Conservation (phyloP, 2,113 vertebrate genomes). For the Elachura formosa region DNA sequence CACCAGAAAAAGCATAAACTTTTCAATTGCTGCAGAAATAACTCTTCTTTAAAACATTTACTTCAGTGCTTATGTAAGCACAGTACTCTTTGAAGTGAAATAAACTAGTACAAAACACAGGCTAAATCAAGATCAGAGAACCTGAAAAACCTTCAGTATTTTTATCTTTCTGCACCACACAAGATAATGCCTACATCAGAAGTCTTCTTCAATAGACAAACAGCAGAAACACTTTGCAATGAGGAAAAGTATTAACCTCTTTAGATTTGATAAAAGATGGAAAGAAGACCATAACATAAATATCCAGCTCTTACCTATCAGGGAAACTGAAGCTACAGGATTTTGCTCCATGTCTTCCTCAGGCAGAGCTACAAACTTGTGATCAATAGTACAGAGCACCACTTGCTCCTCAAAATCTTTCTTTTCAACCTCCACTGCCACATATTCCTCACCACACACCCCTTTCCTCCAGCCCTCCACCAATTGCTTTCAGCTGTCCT, state of each 20-base stretch:
- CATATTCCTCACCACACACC: accelerated
- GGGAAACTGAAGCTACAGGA: background rate
- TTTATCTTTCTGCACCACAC: background rate
- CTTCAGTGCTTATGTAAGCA: background rate
- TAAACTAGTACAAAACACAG: background rate
- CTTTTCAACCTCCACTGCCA: accelerated
- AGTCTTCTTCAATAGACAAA: background rate
- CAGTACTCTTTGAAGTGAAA: background rate
- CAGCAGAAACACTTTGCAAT: background rate
- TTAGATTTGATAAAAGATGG: background rate
- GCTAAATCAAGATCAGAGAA: conserved; percentile 21
- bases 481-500: background rate
- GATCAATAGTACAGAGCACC: accelerated
- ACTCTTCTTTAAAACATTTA: background rate
- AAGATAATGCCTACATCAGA: background rate
- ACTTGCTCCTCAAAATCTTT: accelerated
- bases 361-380: accelerated
- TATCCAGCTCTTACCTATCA: background rate
- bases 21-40: background rate
- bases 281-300: background rate
- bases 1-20: background rate
- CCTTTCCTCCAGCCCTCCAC: accelerated
- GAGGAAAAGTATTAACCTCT: background rate
- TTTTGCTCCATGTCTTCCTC: accelerated
- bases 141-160: background rate